Evolutionary conservation across 2,888 invertebrate genomes (phyloP).

Genomic region (Aleiodes testaceus): DNA sequence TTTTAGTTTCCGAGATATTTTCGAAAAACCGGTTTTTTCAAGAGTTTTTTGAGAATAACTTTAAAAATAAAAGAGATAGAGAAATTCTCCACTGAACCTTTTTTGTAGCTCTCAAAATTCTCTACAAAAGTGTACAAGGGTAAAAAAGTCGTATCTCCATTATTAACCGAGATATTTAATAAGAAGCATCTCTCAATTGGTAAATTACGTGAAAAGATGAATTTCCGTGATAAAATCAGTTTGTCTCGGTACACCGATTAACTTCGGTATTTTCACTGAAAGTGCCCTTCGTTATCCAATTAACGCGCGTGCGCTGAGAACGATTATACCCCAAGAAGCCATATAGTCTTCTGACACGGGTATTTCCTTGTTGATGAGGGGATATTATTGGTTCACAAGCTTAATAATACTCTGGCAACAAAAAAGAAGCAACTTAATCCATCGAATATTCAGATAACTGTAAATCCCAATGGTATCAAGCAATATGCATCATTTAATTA

Average conservation of each 20-base stretch:
- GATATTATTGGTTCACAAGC: slow-evolving; percentile 14
- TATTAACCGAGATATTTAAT: no score
- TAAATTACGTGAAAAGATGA: slow-evolving; percentile 4
- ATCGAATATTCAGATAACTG: slow-evolving; percentile 41
- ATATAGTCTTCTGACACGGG: slow-evolving; percentile 19
- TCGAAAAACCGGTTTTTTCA: no score
- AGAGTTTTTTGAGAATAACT: no score
- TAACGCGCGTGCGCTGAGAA: slow-evolving; percentile 40
- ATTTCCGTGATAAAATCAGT: slow-evolving; percentile 29
- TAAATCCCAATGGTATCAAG: slow-evolving; percentile 32
- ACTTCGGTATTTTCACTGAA: slow-evolving; percentile 18
- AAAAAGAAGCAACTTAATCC: slow-evolving; percentile 28
- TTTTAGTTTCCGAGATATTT: no score
- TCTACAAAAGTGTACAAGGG: no score
- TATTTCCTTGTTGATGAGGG: slow-evolving; percentile 27
- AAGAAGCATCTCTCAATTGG: no score
- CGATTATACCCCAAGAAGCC: slow-evolving; percentile 39
- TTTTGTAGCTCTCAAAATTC: no score
- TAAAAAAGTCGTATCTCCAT: no score
- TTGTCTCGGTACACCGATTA: slow-evolving; percentile 31
- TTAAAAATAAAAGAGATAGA: no score
- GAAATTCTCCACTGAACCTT: no score
- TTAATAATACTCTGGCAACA: not conserved
- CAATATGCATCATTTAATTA: slow-evolving; percentile 51
- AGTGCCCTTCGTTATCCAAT: slow-evolving; percentile 42